A percentile compares a stretch with the other conserved stretches of the same genome.
These are phyloP conservation scores for Cabera pusaria DNA, from an alignment of 2,888 invertebrate species.

Conservation along the genomic window DNA sequence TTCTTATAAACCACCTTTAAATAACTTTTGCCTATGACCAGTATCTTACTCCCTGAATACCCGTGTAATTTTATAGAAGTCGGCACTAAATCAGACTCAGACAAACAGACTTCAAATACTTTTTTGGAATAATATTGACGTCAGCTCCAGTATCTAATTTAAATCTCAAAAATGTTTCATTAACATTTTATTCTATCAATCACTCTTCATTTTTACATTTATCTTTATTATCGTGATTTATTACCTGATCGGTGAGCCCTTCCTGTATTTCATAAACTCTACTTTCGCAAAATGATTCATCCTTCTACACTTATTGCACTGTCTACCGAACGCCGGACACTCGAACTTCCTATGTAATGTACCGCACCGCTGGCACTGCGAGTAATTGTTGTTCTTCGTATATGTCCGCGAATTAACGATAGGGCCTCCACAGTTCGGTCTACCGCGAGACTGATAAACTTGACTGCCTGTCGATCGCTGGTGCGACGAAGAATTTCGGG, in stretches of 20 bases:
- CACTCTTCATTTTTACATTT: conserved; percentile 16
- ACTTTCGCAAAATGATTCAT: conserved; percentile 21
- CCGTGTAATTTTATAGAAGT: conserved; percentile 19
- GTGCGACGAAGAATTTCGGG: neutral
- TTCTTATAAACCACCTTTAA: conserved; percentile 24
- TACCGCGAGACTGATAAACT: neutral
- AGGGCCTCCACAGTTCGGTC: neutral
- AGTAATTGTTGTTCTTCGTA: neutral
- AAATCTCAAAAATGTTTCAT: conserved; percentile 20
- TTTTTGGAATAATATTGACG: conserved; percentile 28
- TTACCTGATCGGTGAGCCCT: conserved; percentile 29
- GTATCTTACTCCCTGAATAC: conserved; percentile 26
- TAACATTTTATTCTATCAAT: conserved; percentile 21
- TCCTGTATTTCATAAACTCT: conserved; percentile 26
- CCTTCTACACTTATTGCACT: conserved; percentile 17
- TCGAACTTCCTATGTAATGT: conserved; percentile 9
- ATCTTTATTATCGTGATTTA: conserved; percentile 1
- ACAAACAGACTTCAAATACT: conserved; percentile 11
- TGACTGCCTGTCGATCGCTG: neutral
- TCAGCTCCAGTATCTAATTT: conserved; percentile 34
- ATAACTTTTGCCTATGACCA: conserved; percentile 23
- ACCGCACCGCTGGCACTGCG: conserved; percentile 16
- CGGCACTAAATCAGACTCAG: conserved; percentile 11
- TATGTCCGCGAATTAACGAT: neutral
- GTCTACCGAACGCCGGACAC: conserved; percentile 30